phyloP scores from a whole-genome alignment of 2,113 vertebrate genomes.

The Planiliza haematocheilus region DNA sequence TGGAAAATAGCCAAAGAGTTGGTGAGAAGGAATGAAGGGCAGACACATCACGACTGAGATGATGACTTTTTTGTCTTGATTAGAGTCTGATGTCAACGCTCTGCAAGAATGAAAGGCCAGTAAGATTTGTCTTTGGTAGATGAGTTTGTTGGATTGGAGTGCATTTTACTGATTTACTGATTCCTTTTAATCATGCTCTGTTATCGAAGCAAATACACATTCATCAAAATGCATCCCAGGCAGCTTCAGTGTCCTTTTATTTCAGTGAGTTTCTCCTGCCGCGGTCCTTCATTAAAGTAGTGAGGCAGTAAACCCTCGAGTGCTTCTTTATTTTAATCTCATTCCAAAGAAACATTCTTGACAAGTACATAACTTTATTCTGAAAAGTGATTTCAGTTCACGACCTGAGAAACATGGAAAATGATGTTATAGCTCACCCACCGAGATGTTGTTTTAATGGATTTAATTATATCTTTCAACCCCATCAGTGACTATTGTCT shows the following conservation, averaged over 20 bases:
- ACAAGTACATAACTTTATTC: background rate
- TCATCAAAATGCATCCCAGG: background rate
- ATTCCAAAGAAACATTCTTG: background rate
- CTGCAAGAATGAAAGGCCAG: background rate
- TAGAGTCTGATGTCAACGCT: background rate
- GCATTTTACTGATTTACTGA: background rate
- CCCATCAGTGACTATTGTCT: background rate
- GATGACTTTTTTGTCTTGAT: conserved; percentile 32
- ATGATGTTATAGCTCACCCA: background rate
- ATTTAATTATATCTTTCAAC: background rate
- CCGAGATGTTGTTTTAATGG: background rate
- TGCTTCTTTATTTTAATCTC: background rate
- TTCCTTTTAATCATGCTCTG: background rate
- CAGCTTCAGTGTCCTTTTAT: background rate
- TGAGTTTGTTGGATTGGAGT: background rate
- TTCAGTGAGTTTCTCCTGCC: background rate
- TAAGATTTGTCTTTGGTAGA: background rate
- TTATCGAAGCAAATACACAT: background rate
- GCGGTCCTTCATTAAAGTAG: background rate
- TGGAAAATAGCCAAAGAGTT: conserved; percentile 32
- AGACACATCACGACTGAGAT: conserved; percentile 29
- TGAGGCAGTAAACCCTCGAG: background rate
- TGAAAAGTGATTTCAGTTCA: too few relatives aligned
- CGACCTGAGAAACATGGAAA: background rate
- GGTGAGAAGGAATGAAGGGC: conserved; percentile 43